Conservation (phyloP, 2,797 vertebrate species). For the Mastacembelus armatus region DNA sequence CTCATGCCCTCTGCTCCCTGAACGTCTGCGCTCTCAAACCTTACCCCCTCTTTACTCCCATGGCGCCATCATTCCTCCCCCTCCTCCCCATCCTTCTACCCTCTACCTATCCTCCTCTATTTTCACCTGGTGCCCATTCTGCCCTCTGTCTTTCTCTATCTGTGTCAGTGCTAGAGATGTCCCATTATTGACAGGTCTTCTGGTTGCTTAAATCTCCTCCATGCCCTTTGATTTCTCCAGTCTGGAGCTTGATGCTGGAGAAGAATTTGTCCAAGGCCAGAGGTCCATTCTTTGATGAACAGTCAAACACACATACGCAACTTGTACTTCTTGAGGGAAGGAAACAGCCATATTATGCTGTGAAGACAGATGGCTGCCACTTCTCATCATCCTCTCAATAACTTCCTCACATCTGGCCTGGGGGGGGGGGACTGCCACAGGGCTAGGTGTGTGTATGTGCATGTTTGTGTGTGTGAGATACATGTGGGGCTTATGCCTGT, state of each 20-base stretch:
- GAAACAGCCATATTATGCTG: constrained; percentile 65
- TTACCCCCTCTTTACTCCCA: constrained; percentile 12
- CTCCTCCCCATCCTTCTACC: neutral
- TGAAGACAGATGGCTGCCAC: constrained; percentile 77
- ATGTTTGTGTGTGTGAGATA: constrained; percentile 19
- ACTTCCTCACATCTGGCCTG: constrained; percentile 66
- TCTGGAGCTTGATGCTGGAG: constrained; percentile 10
- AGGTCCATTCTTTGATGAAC: constrained; percentile 36
- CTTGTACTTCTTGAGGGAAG: constrained; percentile 38
- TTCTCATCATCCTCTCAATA: constrained; percentile 74
- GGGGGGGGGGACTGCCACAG: constrained; percentile 40
- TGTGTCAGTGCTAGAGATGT: constrained; percentile 36
- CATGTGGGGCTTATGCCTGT: constrained; percentile 12
- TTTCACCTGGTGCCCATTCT: constrained; percentile 35
- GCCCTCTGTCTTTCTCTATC: constrained; percentile 33
- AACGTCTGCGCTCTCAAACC: constrained; percentile 13
- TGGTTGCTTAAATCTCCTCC: constrained; percentile 15
- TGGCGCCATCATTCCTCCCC: constrained; percentile 1
- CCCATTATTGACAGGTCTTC: constrained; percentile 24
- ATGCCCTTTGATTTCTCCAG: constrained; percentile 9
- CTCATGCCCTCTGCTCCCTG: constrained; percentile 42
- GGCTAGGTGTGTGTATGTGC: constrained; percentile 39
- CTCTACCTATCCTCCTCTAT: constrained; percentile 8
- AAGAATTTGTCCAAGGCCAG: constrained; percentile 44
- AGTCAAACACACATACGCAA: constrained; percentile 49